A percentile compares a stretch with the other conserved stretches of the same genome.
phyloP scores from a whole-genome alignment of 2,113 vertebrate genomes.

The Carettochelys insculpta region DNA sequence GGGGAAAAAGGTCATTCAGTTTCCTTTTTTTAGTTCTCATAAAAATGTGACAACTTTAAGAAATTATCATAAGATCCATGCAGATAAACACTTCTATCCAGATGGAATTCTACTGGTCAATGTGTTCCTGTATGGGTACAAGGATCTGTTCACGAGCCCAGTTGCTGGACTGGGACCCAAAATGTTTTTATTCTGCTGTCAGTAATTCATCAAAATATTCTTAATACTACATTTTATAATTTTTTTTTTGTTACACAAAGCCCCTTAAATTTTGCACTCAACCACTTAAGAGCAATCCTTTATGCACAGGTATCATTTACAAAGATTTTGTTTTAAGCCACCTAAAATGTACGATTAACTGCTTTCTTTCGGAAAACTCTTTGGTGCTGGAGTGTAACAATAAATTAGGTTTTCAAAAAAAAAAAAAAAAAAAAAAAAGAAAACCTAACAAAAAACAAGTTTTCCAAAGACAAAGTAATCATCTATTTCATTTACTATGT shows the following conservation, averaged over 20 bases:
- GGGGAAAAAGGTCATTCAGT: not conserved
- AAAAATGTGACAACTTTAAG: not conserved
- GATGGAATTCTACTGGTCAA: not conserved
- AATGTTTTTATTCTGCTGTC: not conserved
- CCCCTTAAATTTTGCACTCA: not conserved
- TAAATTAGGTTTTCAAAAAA: not conserved
- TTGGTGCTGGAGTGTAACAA: not conserved
- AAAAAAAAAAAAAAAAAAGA: not conserved
- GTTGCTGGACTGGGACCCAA: not conserved
- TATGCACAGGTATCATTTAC: not conserved
- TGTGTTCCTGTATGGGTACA: not conserved
- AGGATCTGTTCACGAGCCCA: accelerated
- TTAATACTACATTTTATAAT: not conserved
- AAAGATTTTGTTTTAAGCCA: not conserved
- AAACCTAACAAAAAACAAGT: not conserved
- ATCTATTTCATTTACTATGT: not conserved
- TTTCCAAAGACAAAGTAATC: not conserved
- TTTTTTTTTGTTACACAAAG: not conserved
- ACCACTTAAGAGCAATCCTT: accelerated
- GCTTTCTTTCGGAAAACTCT: not conserved
- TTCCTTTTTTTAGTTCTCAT: not conserved
- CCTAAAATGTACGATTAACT: not conserved
- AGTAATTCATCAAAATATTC: not conserved
- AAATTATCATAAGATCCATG: not conserved
- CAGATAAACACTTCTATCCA: not conserved